Percentiles rank a stretch among this genome's conserved stretches.
Conservation (phyloP, 2,113 vertebrate genomes). For the Monarcha castaneiventris region DNA sequence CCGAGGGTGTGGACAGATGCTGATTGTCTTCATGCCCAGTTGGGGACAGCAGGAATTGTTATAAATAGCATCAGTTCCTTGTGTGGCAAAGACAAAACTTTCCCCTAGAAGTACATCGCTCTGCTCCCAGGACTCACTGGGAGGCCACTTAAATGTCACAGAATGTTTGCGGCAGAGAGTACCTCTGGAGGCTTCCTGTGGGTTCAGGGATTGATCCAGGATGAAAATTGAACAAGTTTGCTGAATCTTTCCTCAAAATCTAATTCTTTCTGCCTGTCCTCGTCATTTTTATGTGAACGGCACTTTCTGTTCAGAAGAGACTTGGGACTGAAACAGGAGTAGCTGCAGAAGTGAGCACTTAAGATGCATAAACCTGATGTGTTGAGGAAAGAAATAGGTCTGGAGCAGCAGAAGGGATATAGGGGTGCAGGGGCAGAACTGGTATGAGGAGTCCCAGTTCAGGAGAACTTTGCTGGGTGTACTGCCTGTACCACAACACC, state of each 20-base stretch:
- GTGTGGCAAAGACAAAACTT: not conserved
- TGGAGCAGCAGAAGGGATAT: not conserved
- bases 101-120: not conserved
- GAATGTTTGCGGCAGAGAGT: not conserved
- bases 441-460: not conserved
- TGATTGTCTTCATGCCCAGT: slow-evolving; percentile 49
- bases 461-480: not conserved
- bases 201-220: slow-evolving; percentile 31
- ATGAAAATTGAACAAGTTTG: not conserved
- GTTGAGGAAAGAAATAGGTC: not conserved
- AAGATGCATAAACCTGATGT: not conserved
- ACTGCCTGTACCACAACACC: not conserved
- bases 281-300: not conserved
- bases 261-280: not conserved
- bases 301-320: not conserved
- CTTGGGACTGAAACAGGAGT: not conserved
- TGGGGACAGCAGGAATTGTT: slow-evolving; percentile 42
- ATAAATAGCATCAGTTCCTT: slow-evolving; percentile 53
- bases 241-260: not conserved
- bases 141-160: slow-evolving; percentile 47
- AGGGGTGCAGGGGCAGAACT: not conserved
- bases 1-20: slow-evolving; percentile 57
- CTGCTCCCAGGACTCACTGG: not conserved
- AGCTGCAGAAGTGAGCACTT: not conserved
- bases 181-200: slow-evolving; percentile 45